phyloP scores from a whole-genome alignment of 2,113 vertebrate species.

The Campylomormyrus tamandua region DNA sequence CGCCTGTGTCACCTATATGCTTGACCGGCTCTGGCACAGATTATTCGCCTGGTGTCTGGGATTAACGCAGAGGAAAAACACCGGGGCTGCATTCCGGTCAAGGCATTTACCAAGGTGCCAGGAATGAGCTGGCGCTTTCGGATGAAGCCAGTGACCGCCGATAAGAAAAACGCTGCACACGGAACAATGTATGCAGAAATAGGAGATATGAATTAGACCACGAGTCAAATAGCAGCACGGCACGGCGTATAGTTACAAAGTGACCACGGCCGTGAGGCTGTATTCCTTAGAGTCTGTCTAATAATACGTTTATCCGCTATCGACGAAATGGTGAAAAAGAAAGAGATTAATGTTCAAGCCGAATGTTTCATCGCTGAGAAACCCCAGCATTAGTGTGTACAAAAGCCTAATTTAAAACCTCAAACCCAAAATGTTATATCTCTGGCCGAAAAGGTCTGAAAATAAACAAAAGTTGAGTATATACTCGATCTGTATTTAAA shows the following conservation, averaged over 20 bases:
- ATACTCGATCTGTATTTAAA: background rate
- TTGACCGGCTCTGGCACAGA: background rate
- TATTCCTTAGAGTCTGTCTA: background rate
- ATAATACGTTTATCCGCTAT: background rate
- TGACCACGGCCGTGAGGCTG: background rate
- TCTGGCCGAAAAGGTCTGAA: background rate
- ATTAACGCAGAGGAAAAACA: background rate
- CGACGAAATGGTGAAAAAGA: background rate
- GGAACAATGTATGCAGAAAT: background rate
- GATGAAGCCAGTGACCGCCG: background rate
- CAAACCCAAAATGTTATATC: background rate
- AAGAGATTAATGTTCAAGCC: background rate
- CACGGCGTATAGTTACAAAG: background rate
- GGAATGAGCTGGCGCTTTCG: background rate
- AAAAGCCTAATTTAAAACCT: background rate
- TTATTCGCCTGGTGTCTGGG: background rate
- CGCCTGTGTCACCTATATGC: background rate
- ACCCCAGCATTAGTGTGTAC: background rate
- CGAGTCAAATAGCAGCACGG: background rate
- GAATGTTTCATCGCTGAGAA: background rate
- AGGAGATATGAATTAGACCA: conserved; percentile 1
- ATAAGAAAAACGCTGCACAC: background rate
- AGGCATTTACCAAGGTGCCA: background rate
- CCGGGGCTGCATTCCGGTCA: background rate
- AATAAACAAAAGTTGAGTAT: background rate